phyloP scores from a whole-genome alignment of 2,113 vertebrate species.

The Platysternon megacephalum region DNA sequence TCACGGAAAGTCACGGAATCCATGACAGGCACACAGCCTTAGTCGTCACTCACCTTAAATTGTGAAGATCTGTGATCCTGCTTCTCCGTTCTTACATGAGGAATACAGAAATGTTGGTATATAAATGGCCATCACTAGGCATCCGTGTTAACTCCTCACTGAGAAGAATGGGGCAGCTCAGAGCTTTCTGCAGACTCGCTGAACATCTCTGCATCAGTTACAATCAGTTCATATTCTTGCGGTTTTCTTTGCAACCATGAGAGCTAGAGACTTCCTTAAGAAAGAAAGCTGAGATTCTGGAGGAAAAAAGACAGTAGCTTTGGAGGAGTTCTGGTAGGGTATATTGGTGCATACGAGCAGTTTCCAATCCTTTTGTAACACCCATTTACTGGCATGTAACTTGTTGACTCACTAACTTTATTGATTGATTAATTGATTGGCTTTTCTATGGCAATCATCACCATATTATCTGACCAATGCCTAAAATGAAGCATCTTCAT shows the following conservation, averaged over 20 bases:
- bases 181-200: neutral
- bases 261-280: no score
- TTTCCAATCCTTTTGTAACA: neutral
- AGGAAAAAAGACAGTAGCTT: neutral
- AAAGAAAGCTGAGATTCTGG: neutral
- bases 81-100: no score
- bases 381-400: neutral
- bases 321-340: neutral
- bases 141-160: neutral
- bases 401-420: neutral
- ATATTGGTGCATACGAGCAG: neutral
- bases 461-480: neutral
- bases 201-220: neutral
- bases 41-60: no score
- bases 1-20: no score
- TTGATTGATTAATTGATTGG: neutral
- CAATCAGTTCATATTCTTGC: neutral
- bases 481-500: neutral
- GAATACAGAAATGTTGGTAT: no score
- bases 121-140: no score
- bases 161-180: neutral
- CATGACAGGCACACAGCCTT: no score
- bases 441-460: neutral
- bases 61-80: no score
- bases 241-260: neutral